Base-by-base conservation (phyloP, 2,113 vertebrate genomes). In the Apodemus sylvaticus region DNA sequence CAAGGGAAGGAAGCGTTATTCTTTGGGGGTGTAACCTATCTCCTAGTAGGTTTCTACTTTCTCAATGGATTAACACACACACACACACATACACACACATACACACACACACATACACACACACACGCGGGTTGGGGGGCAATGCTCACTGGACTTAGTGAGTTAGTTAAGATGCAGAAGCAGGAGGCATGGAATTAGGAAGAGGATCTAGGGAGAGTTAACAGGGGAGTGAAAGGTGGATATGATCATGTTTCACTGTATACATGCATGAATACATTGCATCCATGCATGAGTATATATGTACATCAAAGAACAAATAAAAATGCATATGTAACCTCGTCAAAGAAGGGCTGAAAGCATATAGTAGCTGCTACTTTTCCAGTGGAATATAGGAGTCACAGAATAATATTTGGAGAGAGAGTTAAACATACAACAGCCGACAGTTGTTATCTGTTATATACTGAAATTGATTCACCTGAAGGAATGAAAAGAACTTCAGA, bases 401-500 rank as follows among this genome's bases (percentile, higher is more conserved):
- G 53, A 60, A 60, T 26, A 60, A 29, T 39, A 42, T 39, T 36
- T 82, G 11, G 58, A 58, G 53, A 55, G 79, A 39, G 3, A 14
- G 36, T n/a, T 58, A 24, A 3, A 39, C 4, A 22, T 82, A 7
- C 12, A 82, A 24, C 20, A 82, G 53, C 11, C 53, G 13, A 60
- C 79, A 81, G 20, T 39, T 58, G 78, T 39, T 58, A n/a, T 58
- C 34, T 22, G 24, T 11, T 20, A 60, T 64, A 14, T 10, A 48
- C 26, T 8, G 60, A 60, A 31, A 76, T 14, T 0, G 68, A 26
- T 8, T 51, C 51, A 11, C 42, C 58, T 5, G 0, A 2, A 22
- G n/a, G 81, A 51, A 14, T 8, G 1, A 19, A 68, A 1, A 12
- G 34, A 39, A 70, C 79, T 39, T 60, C 39, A 31, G 19, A 64